A percentile compares a stretch with the other conserved stretches of the same genome.
Conservation (phyloP, 2,797 vertebrate species). For the Labeo calbasu region DNA sequence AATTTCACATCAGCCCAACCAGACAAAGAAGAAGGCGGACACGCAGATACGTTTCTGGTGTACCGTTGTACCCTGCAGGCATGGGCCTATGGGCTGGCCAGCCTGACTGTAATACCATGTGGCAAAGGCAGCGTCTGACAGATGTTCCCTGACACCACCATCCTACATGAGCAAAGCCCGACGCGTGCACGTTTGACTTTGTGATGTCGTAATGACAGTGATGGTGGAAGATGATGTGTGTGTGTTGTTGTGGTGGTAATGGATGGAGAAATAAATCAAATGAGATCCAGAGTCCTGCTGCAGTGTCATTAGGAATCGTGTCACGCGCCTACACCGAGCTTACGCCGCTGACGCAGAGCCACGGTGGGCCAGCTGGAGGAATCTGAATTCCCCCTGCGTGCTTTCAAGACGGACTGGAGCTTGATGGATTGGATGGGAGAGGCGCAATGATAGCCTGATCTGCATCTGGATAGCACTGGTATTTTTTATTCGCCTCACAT, state of each 20-base stretch:
- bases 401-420: constrained; percentile 53
- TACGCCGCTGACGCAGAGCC: constrained; percentile 67
- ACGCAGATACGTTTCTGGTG: constrained; percentile 69
- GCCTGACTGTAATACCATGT: constrained; percentile 78
- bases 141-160: constrained; percentile 89
- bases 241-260: constrained; percentile 57
- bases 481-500: constrained; percentile 66
- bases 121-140: constrained; percentile 83
- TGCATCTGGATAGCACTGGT: constrained; percentile 50
- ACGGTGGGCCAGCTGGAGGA: constrained; percentile 76
- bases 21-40: constrained; percentile 63
- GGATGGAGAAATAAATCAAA: constrained; percentile 81
- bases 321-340: constrained; percentile 75
- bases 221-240: constrained; percentile 39
- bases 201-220: constrained; percentile 47
- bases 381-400: constrained; percentile 71
- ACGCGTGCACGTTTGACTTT: constrained; percentile 30
- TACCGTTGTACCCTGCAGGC: constrained; percentile 63
- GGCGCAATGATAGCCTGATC: constrained; percentile 49
- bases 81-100: constrained; percentile 65
- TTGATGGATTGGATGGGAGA: constrained; percentile 59
- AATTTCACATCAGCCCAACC: constrained; percentile 24
- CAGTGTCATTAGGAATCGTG: constrained; percentile 79
- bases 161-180: constrained; percentile 66
- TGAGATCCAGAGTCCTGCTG: constrained; percentile 77